Conservation (phyloP, 2,797 vertebrate genomes). For the Syndactyla subalaris region DNA sequence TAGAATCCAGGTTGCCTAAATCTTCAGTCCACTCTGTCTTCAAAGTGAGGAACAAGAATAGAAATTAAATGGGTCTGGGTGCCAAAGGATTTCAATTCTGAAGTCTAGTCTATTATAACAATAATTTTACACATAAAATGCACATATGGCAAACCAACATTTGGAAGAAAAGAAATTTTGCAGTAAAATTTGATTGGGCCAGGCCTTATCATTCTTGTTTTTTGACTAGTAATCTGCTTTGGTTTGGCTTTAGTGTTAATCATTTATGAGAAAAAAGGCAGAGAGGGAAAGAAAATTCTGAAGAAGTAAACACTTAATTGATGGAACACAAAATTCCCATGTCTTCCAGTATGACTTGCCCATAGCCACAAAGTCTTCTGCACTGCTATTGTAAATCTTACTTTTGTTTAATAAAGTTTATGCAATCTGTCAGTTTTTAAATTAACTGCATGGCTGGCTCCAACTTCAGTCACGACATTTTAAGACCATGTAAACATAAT, state of each 20-base stretch:
- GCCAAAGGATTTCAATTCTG: background rate
- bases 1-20: background rate
- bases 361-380: background rate
- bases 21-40: background rate
- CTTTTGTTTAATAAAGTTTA: conserved; percentile 59
- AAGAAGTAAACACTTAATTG: background rate
- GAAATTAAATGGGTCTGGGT: background rate
- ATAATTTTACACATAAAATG: background rate
- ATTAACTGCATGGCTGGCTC: conserved; percentile 61
- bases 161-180: background rate
- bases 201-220: background rate
- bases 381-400: conserved; percentile 15
- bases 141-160: background rate
- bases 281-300: background rate
- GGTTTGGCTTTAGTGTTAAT: background rate
- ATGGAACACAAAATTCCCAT: background rate
- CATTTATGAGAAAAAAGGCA: background rate
- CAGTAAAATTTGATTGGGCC: background rate
- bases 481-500: conserved; percentile 40
- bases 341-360: background rate
- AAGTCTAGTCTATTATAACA: background rate
- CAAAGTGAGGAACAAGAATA: background rate
- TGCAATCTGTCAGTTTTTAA: conserved; percentile 57
- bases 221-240: background rate
- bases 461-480: conserved; percentile 38